Conservation (phyloP, 2,113 vertebrate species). For the Xiphophorus couchianus region DNA sequence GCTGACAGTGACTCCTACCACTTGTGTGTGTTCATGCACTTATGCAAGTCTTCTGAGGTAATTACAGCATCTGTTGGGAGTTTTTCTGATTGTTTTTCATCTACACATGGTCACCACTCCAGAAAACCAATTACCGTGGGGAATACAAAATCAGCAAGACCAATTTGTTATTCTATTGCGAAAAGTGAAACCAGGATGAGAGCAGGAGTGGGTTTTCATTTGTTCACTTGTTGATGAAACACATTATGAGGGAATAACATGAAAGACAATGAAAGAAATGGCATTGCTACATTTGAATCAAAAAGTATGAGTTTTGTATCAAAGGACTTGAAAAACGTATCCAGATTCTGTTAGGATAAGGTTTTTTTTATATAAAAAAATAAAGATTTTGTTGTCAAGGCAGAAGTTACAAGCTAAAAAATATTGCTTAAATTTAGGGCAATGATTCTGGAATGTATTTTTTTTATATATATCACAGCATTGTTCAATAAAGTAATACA, state of each 20-base stretch:
- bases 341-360: neutral
- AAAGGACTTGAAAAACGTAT: neutral
- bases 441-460: constrained; percentile 5
- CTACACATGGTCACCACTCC: constrained; percentile 83
- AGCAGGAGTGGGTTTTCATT: constrained; percentile 31
- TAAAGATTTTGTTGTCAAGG: neutral
- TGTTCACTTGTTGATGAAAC: constrained; percentile 43
- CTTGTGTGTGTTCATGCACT: constrained; percentile 54
- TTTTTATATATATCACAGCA: constrained; percentile 5
- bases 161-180: constrained; percentile 67
- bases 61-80: constrained; percentile 85
- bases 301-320: neutral
- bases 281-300: neutral
- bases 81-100: constrained; percentile 83
- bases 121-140: constrained; percentile 83
- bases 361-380: neutral
- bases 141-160: constrained; percentile 73
- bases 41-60: constrained; percentile 76
- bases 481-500: constrained; percentile 19
- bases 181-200: constrained; percentile 57
- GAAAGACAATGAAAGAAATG: neutral
- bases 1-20: constrained; percentile 53
- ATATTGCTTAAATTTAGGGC: neutral
- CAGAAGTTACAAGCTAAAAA: neutral
- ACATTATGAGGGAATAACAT: constrained; percentile 15